A percentile compares a stretch with the other conserved stretches of the same genome.
Conservation (phyloP, 2,113 vertebrate genomes). For the Corynorhinus townsendii region DNA sequence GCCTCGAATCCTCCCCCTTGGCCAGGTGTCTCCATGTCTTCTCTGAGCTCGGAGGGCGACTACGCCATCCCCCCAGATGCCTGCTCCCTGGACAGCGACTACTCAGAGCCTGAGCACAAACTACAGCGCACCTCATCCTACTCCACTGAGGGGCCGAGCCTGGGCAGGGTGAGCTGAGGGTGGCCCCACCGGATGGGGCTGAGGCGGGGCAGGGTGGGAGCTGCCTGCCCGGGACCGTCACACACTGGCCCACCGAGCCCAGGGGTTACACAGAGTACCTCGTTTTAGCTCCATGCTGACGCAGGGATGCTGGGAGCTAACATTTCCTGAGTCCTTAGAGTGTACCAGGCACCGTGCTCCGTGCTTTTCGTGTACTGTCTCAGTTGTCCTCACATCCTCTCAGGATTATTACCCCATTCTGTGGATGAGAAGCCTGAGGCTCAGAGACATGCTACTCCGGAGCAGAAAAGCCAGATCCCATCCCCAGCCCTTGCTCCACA, state of each 20-base stretch:
- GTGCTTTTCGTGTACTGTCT: background rate
- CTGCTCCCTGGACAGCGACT: slow-evolving; percentile 94
- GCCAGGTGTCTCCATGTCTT: slow-evolving; percentile 94
- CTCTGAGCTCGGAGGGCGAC: slow-evolving; percentile 95
- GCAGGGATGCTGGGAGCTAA: background rate
- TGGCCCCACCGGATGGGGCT: accelerated
- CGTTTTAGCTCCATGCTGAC: background rate
- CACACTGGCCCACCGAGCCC: background rate
- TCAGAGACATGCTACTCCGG: background rate
- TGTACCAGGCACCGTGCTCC: background rate
- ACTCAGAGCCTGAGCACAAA: slow-evolving; percentile 95
- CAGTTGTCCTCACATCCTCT: background rate
- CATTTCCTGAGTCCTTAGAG: background rate
- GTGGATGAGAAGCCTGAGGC: background rate
- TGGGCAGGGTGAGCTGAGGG: slow-evolving; percentile 33
- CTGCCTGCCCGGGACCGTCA: background rate
- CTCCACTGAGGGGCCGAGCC: slow-evolving; percentile 79
- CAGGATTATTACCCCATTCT: background rate
- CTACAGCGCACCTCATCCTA: slow-evolving; percentile 91
- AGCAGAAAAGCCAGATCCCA: background rate
- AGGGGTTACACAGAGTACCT: background rate
- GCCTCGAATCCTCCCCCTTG: background rate
- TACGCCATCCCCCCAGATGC: slow-evolving; percentile 98
- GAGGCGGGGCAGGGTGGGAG: background rate
- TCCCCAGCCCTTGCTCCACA: background rate